Base-by-base conservation (phyloP, 2,797 vertebrate genomes). In the Falco rusticolus region DNA sequence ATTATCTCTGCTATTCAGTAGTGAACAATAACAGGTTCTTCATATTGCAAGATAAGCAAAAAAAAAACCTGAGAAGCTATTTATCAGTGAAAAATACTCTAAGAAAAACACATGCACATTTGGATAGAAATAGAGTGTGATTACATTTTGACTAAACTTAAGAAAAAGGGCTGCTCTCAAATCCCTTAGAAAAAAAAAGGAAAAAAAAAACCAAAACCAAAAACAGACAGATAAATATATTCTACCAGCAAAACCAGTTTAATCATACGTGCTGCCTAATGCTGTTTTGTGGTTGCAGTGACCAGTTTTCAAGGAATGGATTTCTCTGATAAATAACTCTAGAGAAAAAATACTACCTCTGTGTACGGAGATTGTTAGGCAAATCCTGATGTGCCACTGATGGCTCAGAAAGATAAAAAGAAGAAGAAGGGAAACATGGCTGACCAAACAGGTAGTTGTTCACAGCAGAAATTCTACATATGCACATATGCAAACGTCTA, bases 11-110 rank as follows among this genome's bases (percentile, higher is more conserved):
- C 47, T 93, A 69, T 76, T 91, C 74, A 95, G 54, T 85, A 72
- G 37, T 90, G n/a, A 97, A 94, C 19, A 95, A 94, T 87, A 96
- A 60, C 51, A 87, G 51, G 50, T 72, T 96, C 97, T 97, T 97
- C 87, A 89, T 68, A 64, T 64, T 41, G 1, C 61, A 96, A 95
- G 91, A 95, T 96, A 96, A 97, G 47, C 33, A 74, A 17, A 48
- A 45, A 45, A 87, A 92, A 34, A 88, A 6, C 7, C 7, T 63
- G 47, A 93, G 72, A 89, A 93, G 50, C 39, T 83, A 33, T 95
- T 94, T 97, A 95, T 90, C 88, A n/a, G 39, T 82, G 28, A 70
- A 94, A 96, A 94, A 88, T 74, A 50, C 34, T 89, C 79, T 47
- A 89, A 96, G 84, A 97, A 94, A 74, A 89, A 95, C 95, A 45